Evolutionary conservation across 2,113 vertebrate genomes (phyloP), one percentile per base, ranked within the genome.

Genomic region (Psettodes erumei): DNA sequence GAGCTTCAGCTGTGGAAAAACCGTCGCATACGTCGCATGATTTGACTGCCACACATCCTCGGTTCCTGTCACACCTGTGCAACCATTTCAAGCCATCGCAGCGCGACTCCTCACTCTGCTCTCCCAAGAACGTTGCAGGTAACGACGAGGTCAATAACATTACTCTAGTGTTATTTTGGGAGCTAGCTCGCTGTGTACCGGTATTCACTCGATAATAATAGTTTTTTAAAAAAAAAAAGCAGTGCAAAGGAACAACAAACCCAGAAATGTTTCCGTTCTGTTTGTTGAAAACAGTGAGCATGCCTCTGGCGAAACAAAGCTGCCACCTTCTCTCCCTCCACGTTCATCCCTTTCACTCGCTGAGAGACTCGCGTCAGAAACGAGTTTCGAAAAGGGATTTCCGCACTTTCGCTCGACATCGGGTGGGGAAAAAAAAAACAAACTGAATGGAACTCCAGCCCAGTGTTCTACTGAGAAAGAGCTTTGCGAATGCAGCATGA

Each of bases 211-310:
- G 12, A 60, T 73, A 47, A n/a, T n/a, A n/a, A n/a, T n/a, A n/a
- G n/a, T n/a, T n/a, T n/a, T n/a, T n/a, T n/a, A n/a, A n/a, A n/a
- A n/a, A 78, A 82, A 81, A 81, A 89, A 88, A 82, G 75, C 80
- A 89, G 89, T 91, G 90, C 87, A 91, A 89, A 92, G 54, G 56
- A 89, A 88, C 80, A 89, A 90, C 84, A 91, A 83, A 86, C 81
- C 51, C 58, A 80, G 64, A 88, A 85, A 55, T 53, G 33, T 70
- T 81, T 85, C 61, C 84, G 50, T 73, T 70, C 21, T 43, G 62
- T 84, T 90, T 81, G 82, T 85, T 88, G 81, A 81, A 71, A 88
- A 89, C 83, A 88, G 82, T 83, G 59, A 87, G 64, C 37, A 42
- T 81, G 77, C 75, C 76, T 83, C 84, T 74, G 74, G 77, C 64